Evolutionary conservation across 2,797 vertebrate species (phyloP).

Genomic region (Aselliscus stoliczkanus): DNA sequence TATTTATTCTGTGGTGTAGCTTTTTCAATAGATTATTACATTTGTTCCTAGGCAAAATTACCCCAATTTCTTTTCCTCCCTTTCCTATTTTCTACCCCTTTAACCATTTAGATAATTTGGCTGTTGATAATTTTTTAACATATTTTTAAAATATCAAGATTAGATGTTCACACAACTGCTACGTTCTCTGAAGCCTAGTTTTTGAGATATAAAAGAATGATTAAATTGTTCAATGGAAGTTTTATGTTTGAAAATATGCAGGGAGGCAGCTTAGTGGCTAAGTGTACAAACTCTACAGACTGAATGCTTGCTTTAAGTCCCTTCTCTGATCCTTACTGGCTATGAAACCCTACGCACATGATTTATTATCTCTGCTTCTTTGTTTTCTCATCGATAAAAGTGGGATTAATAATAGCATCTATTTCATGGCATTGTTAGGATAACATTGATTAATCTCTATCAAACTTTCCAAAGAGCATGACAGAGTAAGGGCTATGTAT

Average conservation of each 20-base stretch:
- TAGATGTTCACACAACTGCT: not conserved
- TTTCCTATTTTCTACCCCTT: not conserved
- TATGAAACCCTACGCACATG: not conserved
- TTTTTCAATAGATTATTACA: not conserved
- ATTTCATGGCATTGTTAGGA: not conserved
- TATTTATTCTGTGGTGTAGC: not conserved
- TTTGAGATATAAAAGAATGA: not conserved
- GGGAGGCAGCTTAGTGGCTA: not conserved
- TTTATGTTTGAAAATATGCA: not conserved
- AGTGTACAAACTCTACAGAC: not conserved
- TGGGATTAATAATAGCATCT: not conserved
- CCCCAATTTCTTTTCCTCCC: not conserved
- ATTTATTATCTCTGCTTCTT: not conserved
- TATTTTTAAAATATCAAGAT: not conserved
- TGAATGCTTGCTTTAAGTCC: not conserved
- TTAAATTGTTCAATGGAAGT: not conserved
- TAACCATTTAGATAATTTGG: not conserved
- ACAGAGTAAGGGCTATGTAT: not conserved
- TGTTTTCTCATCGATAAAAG: not conserved
- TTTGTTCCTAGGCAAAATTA: not conserved
- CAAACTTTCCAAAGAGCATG: not conserved
- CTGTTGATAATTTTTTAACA: not conserved
- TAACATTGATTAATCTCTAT: not conserved
- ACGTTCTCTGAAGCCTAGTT: not conserved
- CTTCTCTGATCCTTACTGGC: not conserved